phyloP scores from a whole-genome alignment of 2,888 invertebrate species.

The Orthosia gracilis region DNA sequence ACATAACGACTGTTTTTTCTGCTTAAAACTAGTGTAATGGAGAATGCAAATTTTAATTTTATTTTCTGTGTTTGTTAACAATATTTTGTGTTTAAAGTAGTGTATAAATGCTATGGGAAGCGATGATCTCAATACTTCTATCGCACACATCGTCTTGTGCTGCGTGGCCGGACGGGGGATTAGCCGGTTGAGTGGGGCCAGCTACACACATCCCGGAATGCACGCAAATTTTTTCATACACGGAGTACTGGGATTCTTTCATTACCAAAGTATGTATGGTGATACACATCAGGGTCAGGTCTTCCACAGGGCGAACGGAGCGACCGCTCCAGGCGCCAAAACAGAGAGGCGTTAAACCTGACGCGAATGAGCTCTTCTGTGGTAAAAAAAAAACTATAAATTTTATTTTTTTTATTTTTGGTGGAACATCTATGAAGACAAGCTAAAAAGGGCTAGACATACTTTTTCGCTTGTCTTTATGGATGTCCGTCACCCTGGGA shows the following conservation, averaged over 20 bases:
- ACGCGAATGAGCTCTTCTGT: too few relatives aligned
- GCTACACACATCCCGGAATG: conserved; percentile 83
- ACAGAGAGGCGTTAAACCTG: background rate
- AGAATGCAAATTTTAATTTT: conserved; percentile 18
- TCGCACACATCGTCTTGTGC: conserved; percentile 82
- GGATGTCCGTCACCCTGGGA: background rate
- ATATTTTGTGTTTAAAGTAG: conserved; percentile 31
- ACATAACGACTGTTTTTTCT: conserved; percentile 9
- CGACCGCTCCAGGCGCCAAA: background rate
- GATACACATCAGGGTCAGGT: background rate
- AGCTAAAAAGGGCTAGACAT: background rate
- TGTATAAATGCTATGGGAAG: conserved; percentile 74
- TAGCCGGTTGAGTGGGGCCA: conserved; percentile 64
- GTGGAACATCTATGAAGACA: too few relatives aligned
- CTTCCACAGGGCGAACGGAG: background rate
- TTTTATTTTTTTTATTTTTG: too few relatives aligned
- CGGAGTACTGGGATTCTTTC: conserved; percentile 81
- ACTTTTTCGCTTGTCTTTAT: background rate
- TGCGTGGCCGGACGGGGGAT: conserved; percentile 79
- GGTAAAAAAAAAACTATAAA: background rate
- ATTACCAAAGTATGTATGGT: conserved; percentile 71
- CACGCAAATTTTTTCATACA: conserved; percentile 85
- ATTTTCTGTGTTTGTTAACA: conserved; percentile 36
- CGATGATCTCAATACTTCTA: conserved; percentile 77
- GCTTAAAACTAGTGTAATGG: conserved; percentile 17